Conservation (phyloP, 64 coral and sea anemone genomes). For the Montipora sp. region DNA sequence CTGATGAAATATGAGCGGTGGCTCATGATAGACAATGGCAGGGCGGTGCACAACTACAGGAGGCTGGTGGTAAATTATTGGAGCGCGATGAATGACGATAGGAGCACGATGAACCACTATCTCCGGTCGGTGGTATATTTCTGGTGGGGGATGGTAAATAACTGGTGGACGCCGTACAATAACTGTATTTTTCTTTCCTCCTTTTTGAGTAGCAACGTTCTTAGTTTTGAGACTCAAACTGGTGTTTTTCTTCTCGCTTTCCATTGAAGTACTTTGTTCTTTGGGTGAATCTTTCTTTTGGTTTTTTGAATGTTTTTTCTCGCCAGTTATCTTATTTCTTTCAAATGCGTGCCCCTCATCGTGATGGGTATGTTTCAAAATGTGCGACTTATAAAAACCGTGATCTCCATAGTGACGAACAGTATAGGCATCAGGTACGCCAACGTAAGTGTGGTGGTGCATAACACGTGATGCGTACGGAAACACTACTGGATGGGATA, state of each 20-base stretch:
- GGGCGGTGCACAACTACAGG: conserved; percentile 94
- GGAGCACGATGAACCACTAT: conserved; percentile 94
- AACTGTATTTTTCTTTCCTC: conserved; percentile 82
- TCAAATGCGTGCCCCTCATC: conserved; percentile 19
- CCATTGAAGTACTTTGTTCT: background rate
- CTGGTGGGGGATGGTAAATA: conserved; percentile 93
- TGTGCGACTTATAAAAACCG: conserved; percentile 42
- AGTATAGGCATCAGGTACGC: conserved; percentile 61
- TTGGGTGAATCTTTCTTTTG: background rate
- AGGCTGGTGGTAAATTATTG: conserved; percentile 92
- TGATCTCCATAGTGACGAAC: conserved; percentile 59
- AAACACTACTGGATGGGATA: conserved; percentile 57
- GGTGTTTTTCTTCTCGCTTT: conserved; percentile 48
- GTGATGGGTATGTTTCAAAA: conserved; percentile 14
- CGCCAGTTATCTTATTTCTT: conserved; percentile 40
- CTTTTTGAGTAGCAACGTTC: conserved; percentile 60
- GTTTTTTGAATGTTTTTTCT: background rate
- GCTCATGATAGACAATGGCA: conserved; percentile 89
- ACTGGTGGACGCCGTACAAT: conserved; percentile 87
- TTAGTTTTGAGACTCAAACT: conserved; percentile 63
- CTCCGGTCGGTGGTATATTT: conserved; percentile 94
- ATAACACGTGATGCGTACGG: conserved; percentile 56
- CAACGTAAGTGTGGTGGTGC: conserved; percentile 80
- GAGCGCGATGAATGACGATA: conserved; percentile 87
- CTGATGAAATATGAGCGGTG: conserved; percentile 87